phyloP scores from a whole-genome alignment of 1,140 invertebrate species.

The Adoxophyes honmai region DNA sequence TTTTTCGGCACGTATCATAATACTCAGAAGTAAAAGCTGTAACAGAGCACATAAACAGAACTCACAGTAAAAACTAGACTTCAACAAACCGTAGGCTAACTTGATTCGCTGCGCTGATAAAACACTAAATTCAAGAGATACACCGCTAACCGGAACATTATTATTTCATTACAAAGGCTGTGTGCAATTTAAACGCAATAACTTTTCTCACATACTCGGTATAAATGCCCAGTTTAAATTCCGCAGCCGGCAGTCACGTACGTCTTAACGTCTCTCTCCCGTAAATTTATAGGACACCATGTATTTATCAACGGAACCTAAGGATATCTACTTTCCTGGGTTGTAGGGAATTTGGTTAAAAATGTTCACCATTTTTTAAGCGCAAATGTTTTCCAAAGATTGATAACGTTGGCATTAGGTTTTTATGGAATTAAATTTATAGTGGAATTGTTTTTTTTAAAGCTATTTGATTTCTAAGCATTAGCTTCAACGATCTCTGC shows the following conservation, averaged over 20 bases:
- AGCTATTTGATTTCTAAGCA: too few species aligned
- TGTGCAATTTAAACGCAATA: slow-evolving; percentile 32
- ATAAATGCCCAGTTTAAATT: slow-evolving; percentile 34
- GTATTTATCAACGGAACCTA: slow-evolving; percentile 36
- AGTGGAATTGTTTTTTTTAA: too few species aligned
- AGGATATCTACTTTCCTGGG: slow-evolving; percentile 5
- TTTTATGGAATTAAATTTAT: too few species aligned
- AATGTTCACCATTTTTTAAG: too few species aligned
- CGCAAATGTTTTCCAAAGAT: too few species aligned
- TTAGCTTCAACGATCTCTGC: too few species aligned
- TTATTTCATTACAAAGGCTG: slow-evolving; percentile 17
- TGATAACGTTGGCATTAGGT: too few species aligned
- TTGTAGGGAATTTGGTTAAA: slow-evolving; percentile 32
- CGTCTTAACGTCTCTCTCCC: slow-evolving; percentile 34
- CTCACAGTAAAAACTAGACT: too few species aligned
- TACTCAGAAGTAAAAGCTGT: too few species aligned
- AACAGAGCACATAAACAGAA: too few species aligned
- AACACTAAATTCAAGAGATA: background rate
- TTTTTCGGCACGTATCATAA: too few species aligned
- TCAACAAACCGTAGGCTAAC: too few species aligned
- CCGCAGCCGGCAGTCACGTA: slow-evolving; percentile 30
- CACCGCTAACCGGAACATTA: slow-evolving; percentile 6
- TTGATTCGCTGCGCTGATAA: background rate
- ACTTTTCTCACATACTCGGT: slow-evolving; percentile 31
- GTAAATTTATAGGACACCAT: slow-evolving; percentile 32